Conservation (phyloP, 2,113 vertebrate species). For the Mesembrinibis cayennensis region DNA sequence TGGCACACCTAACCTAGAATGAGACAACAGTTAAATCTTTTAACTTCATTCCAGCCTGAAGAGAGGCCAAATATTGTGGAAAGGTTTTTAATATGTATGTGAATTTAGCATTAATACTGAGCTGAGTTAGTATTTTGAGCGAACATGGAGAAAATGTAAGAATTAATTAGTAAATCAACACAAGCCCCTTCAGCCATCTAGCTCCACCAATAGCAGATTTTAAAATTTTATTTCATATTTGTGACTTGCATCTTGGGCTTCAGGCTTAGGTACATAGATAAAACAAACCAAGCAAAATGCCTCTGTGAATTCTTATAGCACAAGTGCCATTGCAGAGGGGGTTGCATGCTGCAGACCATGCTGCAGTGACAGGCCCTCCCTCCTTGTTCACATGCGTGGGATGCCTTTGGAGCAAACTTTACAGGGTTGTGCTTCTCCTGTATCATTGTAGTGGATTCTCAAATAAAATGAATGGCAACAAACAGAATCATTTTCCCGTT, state of each 20-base stretch:
- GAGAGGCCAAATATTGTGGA: neutral
- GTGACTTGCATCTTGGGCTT: neutral
- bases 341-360: neutral
- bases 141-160: neutral
- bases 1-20: neutral
- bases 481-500: neutral
- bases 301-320: neutral
- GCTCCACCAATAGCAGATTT: neutral
- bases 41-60: neutral
- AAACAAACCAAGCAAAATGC: neutral
- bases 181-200: neutral
- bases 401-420: neutral
- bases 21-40: neutral
- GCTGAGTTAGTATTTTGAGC: neutral
- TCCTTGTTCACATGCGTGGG: neutral
- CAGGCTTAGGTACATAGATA: neutral
- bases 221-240: neutral
- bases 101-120: neutral
- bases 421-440: neutral
- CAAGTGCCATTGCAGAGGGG: neutral
- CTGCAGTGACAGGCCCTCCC: neutral
- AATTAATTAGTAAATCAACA: neutral
- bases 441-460: rapidly evolving
- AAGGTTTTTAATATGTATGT: neutral
- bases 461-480: neutral